phyloP scores from a whole-genome alignment of 2,113 vertebrate species.

The Misgurnus mizolepis region DNA sequence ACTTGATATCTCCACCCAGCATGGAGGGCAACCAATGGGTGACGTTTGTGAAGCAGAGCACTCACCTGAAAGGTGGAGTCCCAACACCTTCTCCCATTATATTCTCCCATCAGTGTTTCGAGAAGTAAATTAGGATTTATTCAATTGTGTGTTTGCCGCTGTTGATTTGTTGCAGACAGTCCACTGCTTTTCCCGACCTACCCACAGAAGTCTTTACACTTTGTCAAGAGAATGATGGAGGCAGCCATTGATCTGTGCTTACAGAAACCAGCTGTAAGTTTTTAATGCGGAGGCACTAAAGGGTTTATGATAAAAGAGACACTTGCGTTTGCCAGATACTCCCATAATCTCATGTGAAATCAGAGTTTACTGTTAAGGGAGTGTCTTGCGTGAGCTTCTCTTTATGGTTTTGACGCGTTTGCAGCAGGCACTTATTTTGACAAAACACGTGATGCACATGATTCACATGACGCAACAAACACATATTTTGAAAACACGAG shows the following conservation, averaged over 20 bases:
- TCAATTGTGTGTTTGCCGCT: not conserved
- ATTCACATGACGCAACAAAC: no score
- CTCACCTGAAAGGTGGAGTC: constrained; percentile 85
- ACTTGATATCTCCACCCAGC: constrained; percentile 92
- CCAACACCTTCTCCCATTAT: not conserved
- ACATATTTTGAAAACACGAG: no score
- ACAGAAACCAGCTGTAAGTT: constrained; percentile 91
- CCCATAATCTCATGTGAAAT: no score
- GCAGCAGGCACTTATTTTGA: no score
- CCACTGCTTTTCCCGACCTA: constrained; percentile 93
- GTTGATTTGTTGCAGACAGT: constrained; percentile 78
- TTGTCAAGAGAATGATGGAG: constrained; percentile 95
- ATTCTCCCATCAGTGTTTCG: no score
- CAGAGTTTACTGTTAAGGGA: no score
- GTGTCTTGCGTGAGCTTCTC: no score
- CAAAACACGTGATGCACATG: no score
- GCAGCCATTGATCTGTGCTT: constrained; percentile 88
- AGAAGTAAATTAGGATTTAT: no score
- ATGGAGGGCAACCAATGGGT: constrained; percentile 96
- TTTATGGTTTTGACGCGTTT: no score
- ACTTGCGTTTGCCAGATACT: no score
- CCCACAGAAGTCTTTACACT: constrained; percentile 94
- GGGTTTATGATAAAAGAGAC: no score
- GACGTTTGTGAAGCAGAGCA: constrained; percentile 87
- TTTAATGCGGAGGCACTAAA: not conserved